Evolutionary conservation across 2,888 invertebrate species (phyloP), one percentile per base, ranked within the genome.

Genomic region (Clanis bilineata): DNA sequence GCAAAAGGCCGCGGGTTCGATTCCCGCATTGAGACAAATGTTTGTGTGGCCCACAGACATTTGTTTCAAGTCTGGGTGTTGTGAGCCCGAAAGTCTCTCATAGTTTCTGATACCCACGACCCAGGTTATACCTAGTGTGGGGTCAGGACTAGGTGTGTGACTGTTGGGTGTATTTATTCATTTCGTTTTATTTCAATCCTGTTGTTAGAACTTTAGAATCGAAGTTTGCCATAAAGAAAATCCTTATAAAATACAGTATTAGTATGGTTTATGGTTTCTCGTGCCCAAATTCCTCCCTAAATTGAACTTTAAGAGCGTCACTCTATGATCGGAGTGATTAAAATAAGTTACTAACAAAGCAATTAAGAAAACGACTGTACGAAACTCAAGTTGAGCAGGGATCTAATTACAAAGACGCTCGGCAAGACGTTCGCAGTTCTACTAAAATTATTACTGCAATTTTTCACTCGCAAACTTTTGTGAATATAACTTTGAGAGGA

Each of bases 391-490:
- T 80, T 82, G 77, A 79, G 77, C 70, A 69, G 66, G 73, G 75
- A 83, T 87, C 82, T 87, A 86, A 86, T 88, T 85, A 85, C 79
- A 77, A 79, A 80, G 79, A 80, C 76, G 77, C 73, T 71, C 68
- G 68, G 76, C 76, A 79, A 83, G 83, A 82, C 77, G 81, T 80
- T 80, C 75, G 75, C 79, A 79, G 77, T 79, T 79, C 81, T 73
- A 77, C 71, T 72, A 79, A 85, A 89, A 88, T 86, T 85, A 88
- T 88, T 85, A 82, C 84, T 70, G 85, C 81, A 83, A 88, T 87
- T 88, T 88, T 89, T 88, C 86, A 87, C 80, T 83, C 75, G 79
- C n/a, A 83, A 86, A 87, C 81, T 85, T 88, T 78, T 80, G 76
- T 76, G 74, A 73, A 77, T 70, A 71, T 72, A 77, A 80, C 77